Evolutionary conservation across 2,113 vertebrate genomes (phyloP).

Genomic region (Anoura caudifer): DNA sequence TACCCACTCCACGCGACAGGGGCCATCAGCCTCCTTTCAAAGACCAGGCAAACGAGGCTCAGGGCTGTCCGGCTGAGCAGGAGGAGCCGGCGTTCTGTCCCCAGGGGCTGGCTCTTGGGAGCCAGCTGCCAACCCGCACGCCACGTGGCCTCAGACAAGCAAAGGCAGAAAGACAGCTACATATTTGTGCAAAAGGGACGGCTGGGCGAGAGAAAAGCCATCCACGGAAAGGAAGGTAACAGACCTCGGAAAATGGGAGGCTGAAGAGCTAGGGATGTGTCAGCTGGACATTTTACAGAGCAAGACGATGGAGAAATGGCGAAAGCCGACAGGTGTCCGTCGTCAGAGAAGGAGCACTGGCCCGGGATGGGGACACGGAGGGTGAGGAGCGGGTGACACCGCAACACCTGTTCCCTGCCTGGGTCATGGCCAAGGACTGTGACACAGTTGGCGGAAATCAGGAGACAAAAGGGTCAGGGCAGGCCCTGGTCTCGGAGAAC

Average conservation of each 20-base stretch:
- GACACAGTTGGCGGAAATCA: background rate
- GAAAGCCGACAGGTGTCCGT: background rate
- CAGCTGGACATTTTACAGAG: background rate
- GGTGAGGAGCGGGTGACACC: too few species aligned
- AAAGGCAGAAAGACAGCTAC: background rate
- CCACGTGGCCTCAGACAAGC: background rate
- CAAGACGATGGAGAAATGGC: background rate
- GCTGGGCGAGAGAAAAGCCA: fast-evolving
- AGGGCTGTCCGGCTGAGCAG: background rate
- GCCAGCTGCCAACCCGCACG: fast-evolving
- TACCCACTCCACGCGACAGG: background rate
- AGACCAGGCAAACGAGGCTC: background rate
- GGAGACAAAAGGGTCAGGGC: background rate
- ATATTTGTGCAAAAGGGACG: fast-evolving
- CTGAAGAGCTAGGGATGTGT: background rate
- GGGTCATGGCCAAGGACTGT: background rate
- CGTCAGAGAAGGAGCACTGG: background rate
- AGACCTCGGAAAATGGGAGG: background rate
- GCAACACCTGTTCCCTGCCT: background rate
- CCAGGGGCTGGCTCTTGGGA: fast-evolving
- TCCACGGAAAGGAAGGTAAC: background rate
- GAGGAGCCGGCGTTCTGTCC: fast-evolving
- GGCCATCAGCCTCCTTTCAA: background rate
- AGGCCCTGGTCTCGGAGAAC: background rate
- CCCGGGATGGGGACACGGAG: background rate